Conservation (phyloP, 2,113 vertebrate species). For the Myotis lucifugus region DNA sequence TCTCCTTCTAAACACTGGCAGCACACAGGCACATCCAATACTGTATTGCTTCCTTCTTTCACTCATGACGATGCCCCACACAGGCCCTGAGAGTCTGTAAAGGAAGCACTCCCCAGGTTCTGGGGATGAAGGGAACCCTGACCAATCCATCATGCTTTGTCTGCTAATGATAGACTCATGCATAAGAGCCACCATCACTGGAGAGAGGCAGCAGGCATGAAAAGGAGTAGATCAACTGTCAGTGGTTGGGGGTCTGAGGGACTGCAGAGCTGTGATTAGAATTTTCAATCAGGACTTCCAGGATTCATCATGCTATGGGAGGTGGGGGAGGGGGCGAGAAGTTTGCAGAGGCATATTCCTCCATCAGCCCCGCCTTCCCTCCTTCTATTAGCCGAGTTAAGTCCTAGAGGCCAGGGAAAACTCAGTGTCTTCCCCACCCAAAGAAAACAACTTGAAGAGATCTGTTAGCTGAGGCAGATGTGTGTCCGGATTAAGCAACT, state of each 20-base stretch:
- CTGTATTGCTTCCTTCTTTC: slow-evolving; percentile 80
- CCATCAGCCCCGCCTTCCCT: slow-evolving; percentile 7
- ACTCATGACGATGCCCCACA: slow-evolving; percentile 80
- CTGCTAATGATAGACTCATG: slow-evolving; percentile 86
- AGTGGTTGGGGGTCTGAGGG: slow-evolving; percentile 81
- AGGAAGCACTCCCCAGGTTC: slow-evolving; percentile 82
- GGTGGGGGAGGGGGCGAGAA: background rate
- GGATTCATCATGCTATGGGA: slow-evolving; percentile 73
- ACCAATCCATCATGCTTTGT: slow-evolving; percentile 88
- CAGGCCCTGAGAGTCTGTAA: slow-evolving; percentile 76
- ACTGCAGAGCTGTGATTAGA: slow-evolving; percentile 86
- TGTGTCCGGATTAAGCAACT: background rate
- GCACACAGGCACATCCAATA: slow-evolving; percentile 78
- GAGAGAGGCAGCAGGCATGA: slow-evolving; percentile 83
- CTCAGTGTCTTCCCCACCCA: background rate
- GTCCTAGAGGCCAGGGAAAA: background rate
- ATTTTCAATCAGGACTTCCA: slow-evolving; percentile 86
- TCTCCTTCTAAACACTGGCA: slow-evolving; percentile 78
- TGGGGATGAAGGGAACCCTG: slow-evolving; percentile 79
- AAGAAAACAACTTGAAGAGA: background rate
- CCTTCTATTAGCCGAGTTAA: background rate
- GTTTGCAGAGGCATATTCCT: slow-evolving; percentile 17
- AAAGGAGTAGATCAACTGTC: slow-evolving; percentile 87
- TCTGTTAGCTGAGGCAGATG: background rate
- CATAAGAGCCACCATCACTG: slow-evolving; percentile 82